Percentiles rank a stretch among this genome's conserved stretches.
Evolutionary conservation across 2,888 invertebrate genomes (phyloP).

Genomic region (Entomobrya proxima): DNA sequence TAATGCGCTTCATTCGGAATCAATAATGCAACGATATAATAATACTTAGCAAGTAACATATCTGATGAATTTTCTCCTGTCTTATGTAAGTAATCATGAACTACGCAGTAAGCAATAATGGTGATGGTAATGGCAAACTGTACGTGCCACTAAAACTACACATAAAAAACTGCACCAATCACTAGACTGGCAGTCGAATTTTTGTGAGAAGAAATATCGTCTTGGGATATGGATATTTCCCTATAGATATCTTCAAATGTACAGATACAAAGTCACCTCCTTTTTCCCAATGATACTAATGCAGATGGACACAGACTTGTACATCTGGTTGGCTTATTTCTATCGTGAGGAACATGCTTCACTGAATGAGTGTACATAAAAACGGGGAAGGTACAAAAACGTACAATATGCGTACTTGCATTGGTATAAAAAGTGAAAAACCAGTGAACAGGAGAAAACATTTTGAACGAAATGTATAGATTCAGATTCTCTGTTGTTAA

Average conservation of each 20-base stretch:
- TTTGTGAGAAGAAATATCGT: neutral
- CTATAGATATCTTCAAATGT: neutral
- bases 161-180: slow-evolving; percentile 7
- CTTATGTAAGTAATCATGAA: slow-evolving; percentile 28
- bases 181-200: neutral
- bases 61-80: neutral
- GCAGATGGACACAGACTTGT: slow-evolving; percentile 25
- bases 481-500: neutral
- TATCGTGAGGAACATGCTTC: slow-evolving; percentile 1
- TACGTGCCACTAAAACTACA: slow-evolving; percentile 1
- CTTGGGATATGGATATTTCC: neutral
- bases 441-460: slow-evolving; percentile 8
- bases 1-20: slow-evolving; percentile 46
- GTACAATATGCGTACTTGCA: neutral
- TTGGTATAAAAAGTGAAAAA: neutral
- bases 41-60: slow-evolving; percentile 32
- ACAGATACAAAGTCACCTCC: neutral
- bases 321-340: slow-evolving; percentile 24
- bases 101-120: neutral
- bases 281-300: slow-evolving; percentile 14
- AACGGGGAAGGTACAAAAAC: slow-evolving; percentile 1
- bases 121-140: neutral
- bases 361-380: neutral
- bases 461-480: neutral
- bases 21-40: slow-evolving; percentile 54